phyloP scores from a whole-genome alignment of 2,113 vertebrate species.

The human (Homo sapiens) region DNA sequence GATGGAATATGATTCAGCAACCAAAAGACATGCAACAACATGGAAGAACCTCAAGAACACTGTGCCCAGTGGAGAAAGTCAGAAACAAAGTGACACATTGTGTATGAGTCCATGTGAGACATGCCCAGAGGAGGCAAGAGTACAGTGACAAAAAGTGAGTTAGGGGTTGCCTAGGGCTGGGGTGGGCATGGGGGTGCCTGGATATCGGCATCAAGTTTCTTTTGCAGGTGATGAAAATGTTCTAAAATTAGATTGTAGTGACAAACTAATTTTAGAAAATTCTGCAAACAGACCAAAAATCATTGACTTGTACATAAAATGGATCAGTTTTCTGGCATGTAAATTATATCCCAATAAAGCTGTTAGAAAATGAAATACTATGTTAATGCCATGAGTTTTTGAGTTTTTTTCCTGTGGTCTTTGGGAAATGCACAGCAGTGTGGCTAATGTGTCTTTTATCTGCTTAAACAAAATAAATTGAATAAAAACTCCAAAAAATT shows the following conservation, averaged over 20 bases:
- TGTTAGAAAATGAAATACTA: not conserved
- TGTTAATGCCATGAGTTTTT: not conserved
- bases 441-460: not conserved
- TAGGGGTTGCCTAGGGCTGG: too few relatives aligned
- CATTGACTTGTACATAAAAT: not conserved
- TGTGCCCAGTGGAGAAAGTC: not conserved
- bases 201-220: not conserved
- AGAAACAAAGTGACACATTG: fast-evolving
- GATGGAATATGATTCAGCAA: too few relatives aligned
- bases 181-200: fast-evolving
- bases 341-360: not conserved
- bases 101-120: fast-evolving
- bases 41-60: not conserved
- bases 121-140: not conserved
- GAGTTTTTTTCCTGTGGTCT: not conserved
- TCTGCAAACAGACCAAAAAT: not conserved
- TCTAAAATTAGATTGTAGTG: not conserved
- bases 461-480: not conserved
- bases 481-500: not conserved
- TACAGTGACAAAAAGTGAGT: not conserved
- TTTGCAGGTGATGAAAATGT: not conserved
- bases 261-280: not conserved
- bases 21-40: fast-evolving
- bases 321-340: not conserved
- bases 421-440: not conserved